These are phyloP conservation scores for Ennomos quercinarius DNA, from an alignment of 2,888 invertebrate species.

Conservation along the genomic window DNA sequence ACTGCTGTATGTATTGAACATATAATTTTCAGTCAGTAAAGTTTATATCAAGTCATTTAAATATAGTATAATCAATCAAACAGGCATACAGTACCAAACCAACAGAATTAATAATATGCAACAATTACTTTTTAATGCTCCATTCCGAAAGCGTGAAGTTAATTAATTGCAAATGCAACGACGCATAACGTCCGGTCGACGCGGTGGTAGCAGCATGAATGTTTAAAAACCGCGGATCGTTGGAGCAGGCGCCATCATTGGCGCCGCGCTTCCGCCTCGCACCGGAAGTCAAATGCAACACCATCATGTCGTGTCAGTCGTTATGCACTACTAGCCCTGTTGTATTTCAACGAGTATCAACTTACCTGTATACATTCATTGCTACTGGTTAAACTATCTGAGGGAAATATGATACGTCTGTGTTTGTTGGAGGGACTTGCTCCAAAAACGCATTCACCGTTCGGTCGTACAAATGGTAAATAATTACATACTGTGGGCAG, in stretches of 20 bases:
- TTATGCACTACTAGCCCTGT: conserved; percentile 69
- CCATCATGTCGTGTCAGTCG: conserved; percentile 62
- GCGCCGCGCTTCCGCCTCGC: conserved; percentile 73
- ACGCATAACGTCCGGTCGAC: conserved; percentile 65
- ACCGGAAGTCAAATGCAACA: conserved; percentile 78
- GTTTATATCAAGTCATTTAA: conserved; percentile 4
- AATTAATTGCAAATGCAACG: conserved; percentile 54
- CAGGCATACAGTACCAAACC: conserved; percentile 8
- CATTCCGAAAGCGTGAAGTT: conserved; percentile 46
- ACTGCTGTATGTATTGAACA: conserved; percentile 4
- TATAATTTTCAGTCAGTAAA: conserved; percentile 7
- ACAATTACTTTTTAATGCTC: conserved; percentile 39
- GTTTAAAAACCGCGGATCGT: conserved; percentile 60
- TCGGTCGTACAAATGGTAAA: conserved; percentile 9
- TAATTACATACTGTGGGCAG: background rate
- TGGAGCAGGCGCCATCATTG: conserved; percentile 66
- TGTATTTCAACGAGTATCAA: conserved; percentile 60
- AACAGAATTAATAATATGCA: conserved; percentile 34
- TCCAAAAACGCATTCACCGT: conserved; percentile 35
- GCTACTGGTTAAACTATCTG: conserved; percentile 50
- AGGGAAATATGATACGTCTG: conserved; percentile 39
- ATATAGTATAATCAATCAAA: conserved; percentile 19
- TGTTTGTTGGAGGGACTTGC: conserved; percentile 39
- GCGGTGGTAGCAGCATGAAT: conserved; percentile 61
- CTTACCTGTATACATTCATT: conserved; percentile 59